A percentile compares a stretch with the other conserved stretches of the same genome.
phyloP scores from a whole-genome alignment of 1,140 invertebrate genomes.

The Archivesica marissinica region DNA sequence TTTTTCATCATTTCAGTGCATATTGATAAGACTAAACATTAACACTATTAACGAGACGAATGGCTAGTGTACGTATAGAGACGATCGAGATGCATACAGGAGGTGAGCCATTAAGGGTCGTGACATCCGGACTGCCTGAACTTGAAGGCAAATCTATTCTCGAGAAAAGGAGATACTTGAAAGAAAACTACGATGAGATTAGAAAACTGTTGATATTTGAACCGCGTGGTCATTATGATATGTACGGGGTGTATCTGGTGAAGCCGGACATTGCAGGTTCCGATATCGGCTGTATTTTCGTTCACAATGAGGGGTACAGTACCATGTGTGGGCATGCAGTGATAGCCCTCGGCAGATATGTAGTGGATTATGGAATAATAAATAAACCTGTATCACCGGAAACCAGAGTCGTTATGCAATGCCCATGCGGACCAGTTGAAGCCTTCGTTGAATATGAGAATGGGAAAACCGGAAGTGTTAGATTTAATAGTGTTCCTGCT shows the following conservation, averaged over 20 bases:
- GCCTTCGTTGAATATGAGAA: conserved; percentile 70
- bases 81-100: conserved; percentile 82
- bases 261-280: conserved; percentile 72
- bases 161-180: conserved; percentile 76
- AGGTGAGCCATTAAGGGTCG: conserved; percentile 81
- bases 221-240: conserved; percentile 82
- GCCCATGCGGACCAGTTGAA: conserved; percentile 80
- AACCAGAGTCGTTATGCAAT: conserved; percentile 78
- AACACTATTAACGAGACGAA: too few relatives aligned
- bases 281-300: conserved; percentile 80
- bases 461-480: conserved; percentile 70
- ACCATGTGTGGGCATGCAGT: conserved; percentile 84
- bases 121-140: conserved; percentile 78
- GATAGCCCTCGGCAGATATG: conserved; percentile 80
- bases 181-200: conserved; percentile 69
- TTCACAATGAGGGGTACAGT: conserved; percentile 83
- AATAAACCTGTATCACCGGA: conserved; percentile 68
- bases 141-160: conserved; percentile 58
- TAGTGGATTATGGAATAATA: conserved; percentile 72
- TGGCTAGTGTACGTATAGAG: background rate
- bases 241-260: conserved; percentile 81
- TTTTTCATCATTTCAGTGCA: too few relatives aligned
- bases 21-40: too few relatives aligned
- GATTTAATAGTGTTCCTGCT: conserved; percentile 81
- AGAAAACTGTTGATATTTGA: conserved; percentile 80